Percentiles rank a stretch among this genome's conserved stretches.
phyloP scores from a whole-genome alignment of 2,797 vertebrate species.

The Crenuchus spilurus region DNA sequence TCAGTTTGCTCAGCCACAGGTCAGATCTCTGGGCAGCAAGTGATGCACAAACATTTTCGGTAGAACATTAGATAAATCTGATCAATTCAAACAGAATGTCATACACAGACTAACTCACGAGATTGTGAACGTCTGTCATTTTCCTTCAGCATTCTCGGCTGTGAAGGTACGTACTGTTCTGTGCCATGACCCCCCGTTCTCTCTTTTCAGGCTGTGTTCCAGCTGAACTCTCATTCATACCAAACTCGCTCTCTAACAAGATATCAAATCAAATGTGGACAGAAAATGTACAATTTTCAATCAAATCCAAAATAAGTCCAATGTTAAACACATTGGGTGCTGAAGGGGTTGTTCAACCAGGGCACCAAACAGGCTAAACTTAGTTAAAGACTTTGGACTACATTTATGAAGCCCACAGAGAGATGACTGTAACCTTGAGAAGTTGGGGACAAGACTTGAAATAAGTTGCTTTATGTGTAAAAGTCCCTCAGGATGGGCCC shows the following conservation, averaged over 20 bases:
- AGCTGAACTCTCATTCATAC: neutral
- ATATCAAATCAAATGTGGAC: no score
- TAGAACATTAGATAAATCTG: slow-evolving; percentile 20
- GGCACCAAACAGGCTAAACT: no score
- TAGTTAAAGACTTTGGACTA: no score
- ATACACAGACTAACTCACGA: neutral
- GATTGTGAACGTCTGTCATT: slow-evolving; percentile 1
- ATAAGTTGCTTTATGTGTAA: no score
- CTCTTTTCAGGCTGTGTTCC: neutral
- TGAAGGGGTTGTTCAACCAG: no score
- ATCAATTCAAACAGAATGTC: neutral
- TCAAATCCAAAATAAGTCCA: no score
- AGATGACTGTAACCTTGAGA: no score
- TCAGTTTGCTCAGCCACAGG: slow-evolving; percentile 22
- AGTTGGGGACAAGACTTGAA: no score
- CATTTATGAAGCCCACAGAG: no score
- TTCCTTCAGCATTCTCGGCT: neutral
- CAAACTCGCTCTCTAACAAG: neutral
- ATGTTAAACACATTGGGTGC: no score
- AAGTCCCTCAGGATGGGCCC: no score
- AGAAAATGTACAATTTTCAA: no score
- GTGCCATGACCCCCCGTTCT: neutral
- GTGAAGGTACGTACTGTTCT: slow-evolving; percentile 42
- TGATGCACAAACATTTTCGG: neutral
- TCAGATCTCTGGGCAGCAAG: slow-evolving; percentile 9